Percentiles rank a stretch among this genome's conserved stretches.
Conservation (phyloP, 2,113 vertebrate genomes). For the Triplophysa siluroides region DNA sequence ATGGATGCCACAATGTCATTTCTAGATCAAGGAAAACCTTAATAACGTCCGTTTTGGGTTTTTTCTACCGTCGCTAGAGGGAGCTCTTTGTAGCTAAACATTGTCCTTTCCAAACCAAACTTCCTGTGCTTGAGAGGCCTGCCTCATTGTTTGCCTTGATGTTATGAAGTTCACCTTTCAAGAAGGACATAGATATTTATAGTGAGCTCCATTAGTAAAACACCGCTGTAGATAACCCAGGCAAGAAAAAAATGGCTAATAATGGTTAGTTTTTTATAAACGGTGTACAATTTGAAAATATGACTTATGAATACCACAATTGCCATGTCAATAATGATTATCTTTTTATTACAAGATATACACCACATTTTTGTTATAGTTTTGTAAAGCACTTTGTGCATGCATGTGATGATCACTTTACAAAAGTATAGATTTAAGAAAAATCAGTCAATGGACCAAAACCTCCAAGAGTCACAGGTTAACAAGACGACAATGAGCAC, state of each 20-base stretch:
- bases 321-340: not conserved
- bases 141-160: conserved; percentile 47
- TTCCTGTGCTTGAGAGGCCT: conserved; percentile 15
- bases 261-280: not conserved
- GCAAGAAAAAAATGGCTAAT: not conserved
- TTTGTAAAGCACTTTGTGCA: not conserved
- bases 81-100: conserved; percentile 31
- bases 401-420: not conserved
- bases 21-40: not conserved
- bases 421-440: too few relatives aligned
- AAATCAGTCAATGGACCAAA: not conserved
- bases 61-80: conserved; percentile 34
- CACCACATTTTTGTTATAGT: too few relatives aligned
- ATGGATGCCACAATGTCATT: not conserved
- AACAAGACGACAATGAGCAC: conserved; percentile 6
- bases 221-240: not conserved
- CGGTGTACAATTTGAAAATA: not conserved
- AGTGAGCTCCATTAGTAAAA: conserved; percentile 25
- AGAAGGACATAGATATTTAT: conserved; percentile 46
- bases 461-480: not conserved
- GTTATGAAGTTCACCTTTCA: conserved; percentile 48
- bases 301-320: too few relatives aligned
- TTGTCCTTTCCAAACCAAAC: not conserved
- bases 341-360: not conserved
- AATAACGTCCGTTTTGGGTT: conserved; percentile 2